phyloP scores from a whole-genome alignment of 2,113 vertebrate genomes.

The Cavia aperea region DNA sequence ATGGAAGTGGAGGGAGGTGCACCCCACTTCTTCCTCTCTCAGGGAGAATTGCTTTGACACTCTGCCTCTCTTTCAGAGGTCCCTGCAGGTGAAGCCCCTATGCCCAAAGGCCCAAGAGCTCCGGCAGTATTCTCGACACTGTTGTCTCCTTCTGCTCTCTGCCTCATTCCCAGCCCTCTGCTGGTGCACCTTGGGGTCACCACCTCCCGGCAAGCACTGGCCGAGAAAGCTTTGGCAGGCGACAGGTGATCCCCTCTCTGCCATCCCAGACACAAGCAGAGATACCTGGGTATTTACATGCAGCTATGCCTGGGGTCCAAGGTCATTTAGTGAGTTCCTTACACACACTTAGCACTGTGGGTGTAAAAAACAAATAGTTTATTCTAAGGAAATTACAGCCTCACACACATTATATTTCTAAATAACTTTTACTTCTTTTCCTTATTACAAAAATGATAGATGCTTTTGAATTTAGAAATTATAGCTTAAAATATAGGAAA shows the following conservation, averaged over 20 bases:
- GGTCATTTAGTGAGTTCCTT: neutral
- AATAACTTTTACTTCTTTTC: slow-evolving; percentile 18
- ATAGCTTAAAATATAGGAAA: slow-evolving; percentile 20
- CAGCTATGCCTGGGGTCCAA: neutral
- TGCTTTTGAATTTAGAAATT: slow-evolving; percentile 13
- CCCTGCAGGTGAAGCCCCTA: neutral
- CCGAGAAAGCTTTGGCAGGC: neutral
- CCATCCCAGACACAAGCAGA: neutral
- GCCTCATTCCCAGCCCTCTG: neutral
- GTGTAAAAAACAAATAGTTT: neutral
- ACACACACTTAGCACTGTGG: neutral
- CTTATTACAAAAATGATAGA: slow-evolving; percentile 27
- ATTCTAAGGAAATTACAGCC: neutral
- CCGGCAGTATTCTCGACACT: neutral
- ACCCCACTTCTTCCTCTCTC: neutral
- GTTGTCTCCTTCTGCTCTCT: neutral
- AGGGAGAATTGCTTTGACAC: neutral
- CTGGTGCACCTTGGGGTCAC: neutral
- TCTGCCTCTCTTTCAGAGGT: neutral
- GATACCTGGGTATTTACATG: neutral
- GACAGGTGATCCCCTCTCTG: neutral
- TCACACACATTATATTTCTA: neutral
- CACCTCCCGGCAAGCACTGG: neutral
- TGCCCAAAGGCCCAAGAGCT: neutral
- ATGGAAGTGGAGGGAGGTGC: neutral